These are phyloP conservation scores for Corbicula japonica DNA, from an alignment of 2,888 invertebrate genomes.

Conservation along the genomic window DNA sequence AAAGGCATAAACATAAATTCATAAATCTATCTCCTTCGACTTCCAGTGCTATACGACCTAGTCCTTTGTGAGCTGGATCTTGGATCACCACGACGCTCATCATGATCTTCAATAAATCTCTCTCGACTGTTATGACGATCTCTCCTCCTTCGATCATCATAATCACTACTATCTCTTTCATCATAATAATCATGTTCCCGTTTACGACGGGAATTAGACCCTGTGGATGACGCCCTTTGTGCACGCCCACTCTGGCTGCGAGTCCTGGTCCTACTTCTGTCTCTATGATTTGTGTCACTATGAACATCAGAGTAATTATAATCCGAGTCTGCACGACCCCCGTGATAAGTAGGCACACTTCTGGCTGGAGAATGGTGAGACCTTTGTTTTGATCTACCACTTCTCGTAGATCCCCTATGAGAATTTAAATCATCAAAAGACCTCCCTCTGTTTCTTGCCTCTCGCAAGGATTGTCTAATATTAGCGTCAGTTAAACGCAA, in stretches of 20 bases:
- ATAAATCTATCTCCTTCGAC: conserved; percentile 42
- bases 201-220: conserved; percentile 38
- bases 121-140: conserved; percentile 35
- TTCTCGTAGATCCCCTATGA: conserved; percentile 40
- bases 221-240: conserved; percentile 53
- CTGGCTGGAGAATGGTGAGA: conserved; percentile 39
- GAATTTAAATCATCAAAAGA: conserved; percentile 50
- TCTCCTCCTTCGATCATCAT: conserved; percentile 44
- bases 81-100: conserved; percentile 31
- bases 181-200: conserved; percentile 57
- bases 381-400: conserved; percentile 43
- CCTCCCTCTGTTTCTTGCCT: conserved; percentile 52
- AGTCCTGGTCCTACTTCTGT: conserved; percentile 37
- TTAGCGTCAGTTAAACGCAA: conserved; percentile 50
- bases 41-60: conserved; percentile 52
- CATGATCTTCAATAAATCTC: conserved; percentile 39
- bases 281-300: conserved; percentile 32
- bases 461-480: conserved; percentile 49
- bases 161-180: conserved; percentile 60
- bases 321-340: conserved; percentile 27
- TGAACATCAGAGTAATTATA: conserved; percentile 33
- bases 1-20: too few species aligned
- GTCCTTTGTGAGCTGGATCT: conserved; percentile 60
- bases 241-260: conserved; percentile 30
- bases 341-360: conserved; percentile 30